Base-by-base conservation (phyloP, 2,888 invertebrate genomes). In the Noctua fimbriata region DNA sequence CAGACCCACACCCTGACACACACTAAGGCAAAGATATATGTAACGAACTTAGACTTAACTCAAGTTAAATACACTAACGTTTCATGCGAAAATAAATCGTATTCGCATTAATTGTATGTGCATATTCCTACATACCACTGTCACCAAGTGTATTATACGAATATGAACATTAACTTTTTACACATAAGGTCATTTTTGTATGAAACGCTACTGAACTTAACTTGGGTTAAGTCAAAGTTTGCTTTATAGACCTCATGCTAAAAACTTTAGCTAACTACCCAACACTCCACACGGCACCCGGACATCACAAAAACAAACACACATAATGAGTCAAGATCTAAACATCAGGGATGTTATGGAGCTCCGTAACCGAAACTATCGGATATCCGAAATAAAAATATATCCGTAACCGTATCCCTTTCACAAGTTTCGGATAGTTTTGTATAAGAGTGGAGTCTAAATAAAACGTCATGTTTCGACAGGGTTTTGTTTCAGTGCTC, bases 261-360 rank as follows among this genome's bases (percentile, higher is more conserved):
- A 44, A 44, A 78, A n/a, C 24, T n/a, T 44, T 63, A 58, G 10
- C 58, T 52, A 47, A 79, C 24, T n/a, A 80, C 78, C 77, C 73
- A 80, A 71, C 73, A 79, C 70, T 76, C 41, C 66, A 87, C 76
- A 87, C 66, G 1, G 21, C 73, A 85, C 73, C 67, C 75, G 16
- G 58, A 87, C 82, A 63, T 78, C 85, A 85, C 88, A 87, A 36
- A 80, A 75, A 70, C 36, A n/a, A 69, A 79, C 58, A 75, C 58
- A 75, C 49, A 86, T 73, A 73, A 36, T 36, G 76, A 41, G 69
- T 41, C 49, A 63, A 76, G 78, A 36, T 12, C 5, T 10, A 65
- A 36, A 65, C 24, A 44, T n/a, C n/a, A n/a, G n/a, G n/a, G n/a
- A n/a, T n/a, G n/a, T n/a, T n/a, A n/a, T n/a, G n/a, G n/a, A n/a